Conservation (phyloP, 2,888 invertebrate genomes). For the Aethes cnicana region DNA sequence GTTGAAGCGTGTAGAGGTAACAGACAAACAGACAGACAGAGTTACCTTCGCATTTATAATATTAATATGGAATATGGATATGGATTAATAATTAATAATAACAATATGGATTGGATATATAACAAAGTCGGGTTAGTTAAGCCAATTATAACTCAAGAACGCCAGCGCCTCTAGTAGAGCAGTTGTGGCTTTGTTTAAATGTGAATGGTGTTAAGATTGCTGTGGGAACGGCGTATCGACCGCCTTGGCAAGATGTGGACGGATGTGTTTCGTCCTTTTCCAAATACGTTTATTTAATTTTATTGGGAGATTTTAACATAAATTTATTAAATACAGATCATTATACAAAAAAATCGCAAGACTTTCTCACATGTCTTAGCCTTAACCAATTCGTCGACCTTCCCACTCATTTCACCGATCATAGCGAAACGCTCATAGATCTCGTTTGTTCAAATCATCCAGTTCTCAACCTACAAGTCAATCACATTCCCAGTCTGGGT, state of each 20-base stretch:
- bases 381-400: not conserved
- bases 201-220: not conserved
- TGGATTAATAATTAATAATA: no score
- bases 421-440: conserved; percentile 22
- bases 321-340: not conserved
- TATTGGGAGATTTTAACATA: conserved; percentile 17
- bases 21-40: no score
- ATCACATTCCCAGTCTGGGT: not conserved
- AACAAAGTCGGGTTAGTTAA: no score
- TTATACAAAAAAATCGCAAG: not conserved
- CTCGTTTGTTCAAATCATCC: conserved; percentile 11
- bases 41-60: no score
- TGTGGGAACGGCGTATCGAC: not conserved
- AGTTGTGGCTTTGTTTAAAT: not conserved
- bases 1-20: no score
- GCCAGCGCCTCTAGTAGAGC: no score
- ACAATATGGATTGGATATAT: no score
- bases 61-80: no score
- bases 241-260: no score
- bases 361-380: not conserved
- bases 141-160: no score
- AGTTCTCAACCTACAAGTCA: not conserved
- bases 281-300: not conserved
- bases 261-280: not conserved
- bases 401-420: conserved; percentile 25